phyloP scores from a whole-genome alignment of 2,888 invertebrate genomes.

The Lydus trimaculatus region DNA sequence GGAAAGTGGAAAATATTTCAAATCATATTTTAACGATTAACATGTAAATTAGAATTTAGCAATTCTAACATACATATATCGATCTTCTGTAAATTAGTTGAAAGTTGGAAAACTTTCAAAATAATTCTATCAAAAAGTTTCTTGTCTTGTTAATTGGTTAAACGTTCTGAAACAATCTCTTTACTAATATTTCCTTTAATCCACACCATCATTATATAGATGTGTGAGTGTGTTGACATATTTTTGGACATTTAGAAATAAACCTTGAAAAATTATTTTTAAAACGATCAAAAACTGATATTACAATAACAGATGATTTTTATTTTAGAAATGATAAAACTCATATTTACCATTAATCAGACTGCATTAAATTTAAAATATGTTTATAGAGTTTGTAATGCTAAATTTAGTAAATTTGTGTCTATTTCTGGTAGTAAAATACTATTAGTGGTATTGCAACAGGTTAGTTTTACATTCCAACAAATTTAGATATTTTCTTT shows the following conservation, averaged over 20 bases:
- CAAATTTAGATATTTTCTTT: neutral
- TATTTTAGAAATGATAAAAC: neutral
- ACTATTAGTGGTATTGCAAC: slow-evolving; percentile 25
- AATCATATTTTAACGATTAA: neutral
- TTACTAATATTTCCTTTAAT: neutral
- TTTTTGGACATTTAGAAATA: neutral
- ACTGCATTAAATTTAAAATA: neutral
- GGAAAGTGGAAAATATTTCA: too few relatives aligned
- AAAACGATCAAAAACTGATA: neutral
- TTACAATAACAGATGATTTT: neutral
- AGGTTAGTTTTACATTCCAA: slow-evolving; percentile 21
- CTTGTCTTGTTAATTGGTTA: neutral
- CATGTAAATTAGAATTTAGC: neutral
- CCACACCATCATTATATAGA: neutral
- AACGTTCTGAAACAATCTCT: neutral
- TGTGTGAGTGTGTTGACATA: too few relatives aligned
- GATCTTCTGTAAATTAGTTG: neutral
- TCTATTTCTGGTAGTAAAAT: slow-evolving; percentile 23
- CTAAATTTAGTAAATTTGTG: slow-evolving; percentile 9
- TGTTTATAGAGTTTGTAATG: neutral
- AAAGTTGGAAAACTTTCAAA: neutral
- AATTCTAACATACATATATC: neutral
- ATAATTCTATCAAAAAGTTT: neutral
- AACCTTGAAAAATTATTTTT: slow-evolving; percentile 1
- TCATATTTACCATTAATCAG: neutral